Evolutionary conservation across 2,888 invertebrate genomes (phyloP).

Genomic region (Ischnura elegans): DNA sequence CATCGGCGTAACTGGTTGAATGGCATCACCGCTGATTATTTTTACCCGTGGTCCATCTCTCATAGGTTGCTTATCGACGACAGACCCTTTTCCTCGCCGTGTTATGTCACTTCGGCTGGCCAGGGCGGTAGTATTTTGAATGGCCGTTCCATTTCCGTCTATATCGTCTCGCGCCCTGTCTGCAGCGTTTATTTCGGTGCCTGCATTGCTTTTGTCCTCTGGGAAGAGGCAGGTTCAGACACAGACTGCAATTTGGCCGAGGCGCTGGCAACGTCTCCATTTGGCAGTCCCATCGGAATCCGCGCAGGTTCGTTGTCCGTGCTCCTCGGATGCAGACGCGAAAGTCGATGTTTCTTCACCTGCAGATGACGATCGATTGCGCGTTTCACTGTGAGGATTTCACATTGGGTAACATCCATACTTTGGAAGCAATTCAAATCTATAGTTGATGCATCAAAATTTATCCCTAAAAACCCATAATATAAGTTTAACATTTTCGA

Average conservation of each 20-base stretch:
- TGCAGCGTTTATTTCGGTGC: slow-evolving; percentile 46
- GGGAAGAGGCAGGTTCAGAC: too few species aligned
- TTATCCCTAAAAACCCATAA: too few species aligned
- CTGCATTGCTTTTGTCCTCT: slow-evolving; percentile 23
- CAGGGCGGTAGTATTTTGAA: background rate
- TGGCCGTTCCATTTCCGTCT: slow-evolving; percentile 6
- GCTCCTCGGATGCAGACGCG: background rate
- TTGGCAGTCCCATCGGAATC: slow-evolving; percentile 50
- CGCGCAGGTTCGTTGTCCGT: background rate
- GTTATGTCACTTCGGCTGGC: background rate
- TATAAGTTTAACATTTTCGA: too few species aligned
- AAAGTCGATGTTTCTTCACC: background rate
- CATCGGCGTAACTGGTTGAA: too few species aligned
- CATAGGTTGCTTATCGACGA: background rate
- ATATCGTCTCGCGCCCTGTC: slow-evolving; percentile 40
- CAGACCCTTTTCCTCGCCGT: background rate
- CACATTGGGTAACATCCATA: too few species aligned
- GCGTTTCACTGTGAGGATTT: background rate
- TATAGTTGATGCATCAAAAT: too few species aligned
- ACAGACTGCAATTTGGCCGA: background rate
- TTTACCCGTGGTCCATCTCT: background rate
- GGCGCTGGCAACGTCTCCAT: slow-evolving; percentile 23
- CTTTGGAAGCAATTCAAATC: too few species aligned
- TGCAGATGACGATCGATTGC: background rate
- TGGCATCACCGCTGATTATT: too few species aligned